Base-by-base conservation (phyloP, 2,113 vertebrate genomes). In the Bujurquina vittata region DNA sequence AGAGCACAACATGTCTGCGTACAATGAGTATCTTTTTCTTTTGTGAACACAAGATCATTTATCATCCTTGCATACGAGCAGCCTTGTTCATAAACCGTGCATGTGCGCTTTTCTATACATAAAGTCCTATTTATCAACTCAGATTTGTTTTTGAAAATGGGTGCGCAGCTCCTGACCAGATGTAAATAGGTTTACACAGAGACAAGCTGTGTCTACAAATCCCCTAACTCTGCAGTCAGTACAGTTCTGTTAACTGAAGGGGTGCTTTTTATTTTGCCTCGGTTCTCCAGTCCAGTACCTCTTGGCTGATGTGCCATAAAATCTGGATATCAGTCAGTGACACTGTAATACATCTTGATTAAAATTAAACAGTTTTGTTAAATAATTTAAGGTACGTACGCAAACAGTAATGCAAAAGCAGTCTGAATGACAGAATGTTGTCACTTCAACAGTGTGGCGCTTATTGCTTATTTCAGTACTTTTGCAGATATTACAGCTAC, bases 1-100 rank as follows among this genome's bases (percentile, higher is more conserved):
- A 54, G 59, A 87, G 77, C 43, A 81, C 46, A 86, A 62, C 74
- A 57, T 77, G 80, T 62, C 84, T 18, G 40, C 8, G 15, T 49
- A 59, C 33, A 63, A 75, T 73, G 65, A 69, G 52, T 4, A 75
- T 26, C 33, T 22, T 29, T 75, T 72, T 80, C 65, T 78, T 40
- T 10, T 22, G 18, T 29, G 52, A 61, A 79, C 60, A 69, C 46
- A 43, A 75, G 46, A 73, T 49, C 7, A 54, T 57, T 78, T 61
- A 59, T 85, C 23, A 58, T 33, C 5, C 23, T 26, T 46, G 15
- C 46, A 20, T 23, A 35, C 4, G 11, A 12, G 54, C 26, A 23
- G 20, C 31, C 11, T 52, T 49, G 56, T 37, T 2, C 23, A 46
- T 33, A 37, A 56, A 23, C 31, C 17, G 1, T 55, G 18, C 3